Base-by-base conservation (phyloP, 2,113 vertebrate species). In the Lichenostomus cassidix region DNA sequence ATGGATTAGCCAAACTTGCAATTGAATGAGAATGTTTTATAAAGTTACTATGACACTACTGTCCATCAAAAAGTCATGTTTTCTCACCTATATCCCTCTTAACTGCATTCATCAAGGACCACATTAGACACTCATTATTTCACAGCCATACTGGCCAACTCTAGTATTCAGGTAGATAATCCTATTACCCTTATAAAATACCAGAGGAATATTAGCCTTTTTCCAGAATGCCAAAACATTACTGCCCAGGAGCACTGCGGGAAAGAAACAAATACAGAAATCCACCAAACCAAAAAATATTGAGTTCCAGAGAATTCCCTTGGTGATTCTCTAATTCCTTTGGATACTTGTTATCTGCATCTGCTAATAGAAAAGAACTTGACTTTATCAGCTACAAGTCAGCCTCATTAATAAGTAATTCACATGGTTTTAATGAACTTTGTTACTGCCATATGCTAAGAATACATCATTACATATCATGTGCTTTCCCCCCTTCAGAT, bases 261-360 rank as follows among this genome's bases (percentile, higher is more conserved):
- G 5, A 35, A 63, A 63, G 15, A 53, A 73, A 81, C 1, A 28
- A 28, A 70, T 7, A 42, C 4, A 49, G 39, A 49, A 37, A 28
- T 18, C 13, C n/a, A n/a, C 9, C n/a, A 53, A 25, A 29, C 2
- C 2, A 29, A 47, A 69, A 69, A 64, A 2, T 0, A 33, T 4
- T n/a, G 44, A n/a, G 23, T 49, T 74, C 28, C 31, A 94, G 29
- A 47, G 24, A 13, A 47, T 13, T 78, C 15, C 17, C 64, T 55
- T 37, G 8, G 27, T 14, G 3, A 46, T 11, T 58, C 2, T n/a
- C 25, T 49, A 58, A 86, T 59, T 31, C n/a, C 17, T 63, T 63
- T 39, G 35, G 35, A 42, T 46, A 44, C 2, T 27, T 11, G 2
- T n/a, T 55, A n/a, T 14, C 33, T 74, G 29, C 8, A 31, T 15